Conservation (phyloP, 2,797 vertebrate genomes). For the Steatocranus sp. region DNA sequence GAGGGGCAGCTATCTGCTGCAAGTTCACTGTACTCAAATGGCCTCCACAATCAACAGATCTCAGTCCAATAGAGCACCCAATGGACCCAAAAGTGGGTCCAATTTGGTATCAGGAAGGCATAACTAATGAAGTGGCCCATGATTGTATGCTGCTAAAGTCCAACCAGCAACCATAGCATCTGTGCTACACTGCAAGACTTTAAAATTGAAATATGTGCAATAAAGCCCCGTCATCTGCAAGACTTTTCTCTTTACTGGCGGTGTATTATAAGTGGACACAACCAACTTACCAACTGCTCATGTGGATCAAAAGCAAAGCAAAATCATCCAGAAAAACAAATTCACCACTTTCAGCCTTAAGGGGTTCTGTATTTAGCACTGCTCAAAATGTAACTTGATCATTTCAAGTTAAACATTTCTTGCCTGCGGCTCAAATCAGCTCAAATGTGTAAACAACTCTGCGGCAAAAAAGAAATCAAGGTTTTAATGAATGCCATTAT, state of each 20-base stretch:
- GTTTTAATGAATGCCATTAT: not conserved
- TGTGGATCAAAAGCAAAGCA: not conserved
- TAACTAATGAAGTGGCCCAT: not conserved
- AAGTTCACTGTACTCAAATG: not conserved
- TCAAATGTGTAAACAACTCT: not conserved
- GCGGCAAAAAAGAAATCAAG: not conserved
- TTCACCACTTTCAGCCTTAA: not conserved
- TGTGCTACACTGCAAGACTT: not conserved
- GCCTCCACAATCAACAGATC: not conserved
- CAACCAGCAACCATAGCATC: not conserved
- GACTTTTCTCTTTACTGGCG: not conserved
- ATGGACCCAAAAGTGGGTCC: not conserved
- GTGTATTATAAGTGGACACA: not conserved
- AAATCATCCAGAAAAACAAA: not conserved
- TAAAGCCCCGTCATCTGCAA: not conserved
- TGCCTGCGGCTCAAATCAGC: not conserved
- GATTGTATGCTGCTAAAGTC: not conserved
- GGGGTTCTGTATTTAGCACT: not conserved
- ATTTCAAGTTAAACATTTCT: not conserved
- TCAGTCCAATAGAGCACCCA: not conserved
- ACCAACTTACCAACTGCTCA: not conserved
- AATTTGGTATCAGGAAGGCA: not conserved
- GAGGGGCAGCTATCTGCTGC: not conserved
- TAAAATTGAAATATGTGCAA: not conserved
- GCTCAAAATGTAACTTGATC: not conserved